Base-by-base conservation (phyloP, 2,888 invertebrate species). In the Pherbina coryleti region DNA sequence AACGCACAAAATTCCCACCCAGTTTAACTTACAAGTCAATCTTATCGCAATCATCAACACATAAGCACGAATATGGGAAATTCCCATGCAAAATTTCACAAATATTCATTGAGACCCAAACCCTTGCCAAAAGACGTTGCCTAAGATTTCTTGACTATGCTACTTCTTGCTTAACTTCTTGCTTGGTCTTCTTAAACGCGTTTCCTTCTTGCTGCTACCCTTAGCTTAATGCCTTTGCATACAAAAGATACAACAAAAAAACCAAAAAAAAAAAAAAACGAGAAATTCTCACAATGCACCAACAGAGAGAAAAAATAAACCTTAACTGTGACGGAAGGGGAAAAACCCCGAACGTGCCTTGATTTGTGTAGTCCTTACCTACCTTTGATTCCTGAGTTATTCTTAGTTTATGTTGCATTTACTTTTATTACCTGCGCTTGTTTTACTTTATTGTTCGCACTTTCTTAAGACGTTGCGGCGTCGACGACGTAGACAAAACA, bases 1-100 rank as follows among this genome's bases (percentile, higher is more conserved):
- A 86, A 57, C 78, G 71, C 73, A 70, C 49, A 28, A 86, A 85
- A 87, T 88, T 87, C 87, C 87, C 87, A 88, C 87, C 87, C 88
- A 87, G 87, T 87, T 86, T 86, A 86, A 87, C 86, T 83, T 85
- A 76, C 78, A 80, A 86, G 84, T 84, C 84, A 82, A 85, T 44
- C 44, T 44, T 44, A 84, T 78, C 76, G 14, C 67, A 44, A 62
- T 19, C 25, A 78, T 53, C 66, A 75, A 77, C n/a, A 62, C 79
- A 78, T 55, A 55, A 14, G 44, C 7, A n/a, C 34, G 72, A 72
- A 17, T n/a, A 22, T 64, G 49, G 62, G 81, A 81, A 84, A 83
- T 85, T 86, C 86, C 83, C 86, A 85, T 82, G 82, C 84, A 62
- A 31, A 53, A 19, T 25, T 19, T 37, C 57, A 74, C 69, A 11